Evolutionary conservation across 2,888 invertebrate species (phyloP).

Genomic region (Leucophenga maculata): DNA sequence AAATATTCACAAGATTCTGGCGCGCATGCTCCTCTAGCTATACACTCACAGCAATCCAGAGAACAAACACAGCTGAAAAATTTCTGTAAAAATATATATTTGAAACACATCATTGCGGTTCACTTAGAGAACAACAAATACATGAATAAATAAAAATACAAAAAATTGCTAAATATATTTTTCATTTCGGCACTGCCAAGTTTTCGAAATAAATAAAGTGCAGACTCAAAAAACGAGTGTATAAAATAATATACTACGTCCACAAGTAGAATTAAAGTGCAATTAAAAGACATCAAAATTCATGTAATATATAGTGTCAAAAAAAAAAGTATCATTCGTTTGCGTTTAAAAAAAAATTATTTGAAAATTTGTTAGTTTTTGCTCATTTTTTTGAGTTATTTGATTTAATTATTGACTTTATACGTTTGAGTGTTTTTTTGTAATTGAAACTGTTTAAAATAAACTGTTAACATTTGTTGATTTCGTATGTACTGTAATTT

Average conservation of each 20-base stretch:
- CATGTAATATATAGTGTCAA: constrained; percentile 14
- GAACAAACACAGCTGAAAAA: too few relatives aligned
- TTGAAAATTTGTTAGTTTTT: neutral
- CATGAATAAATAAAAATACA: too few relatives aligned
- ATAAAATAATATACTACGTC: neutral
- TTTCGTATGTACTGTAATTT: constrained; percentile 10
- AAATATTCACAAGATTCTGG: too few relatives aligned
- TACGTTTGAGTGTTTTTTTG: neutral
- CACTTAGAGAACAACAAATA: too few relatives aligned
- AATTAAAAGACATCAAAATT: constrained; percentile 1
- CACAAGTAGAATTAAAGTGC: neutral
- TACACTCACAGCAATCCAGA: too few relatives aligned
- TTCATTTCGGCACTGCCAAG: neutral
- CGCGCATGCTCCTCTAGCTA: too few relatives aligned
- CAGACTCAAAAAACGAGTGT: neutral
- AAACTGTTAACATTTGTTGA: neutral
- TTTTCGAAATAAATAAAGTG: constrained; percentile 8
- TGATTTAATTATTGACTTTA: constrained; percentile 21
- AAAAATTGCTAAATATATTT: constrained; percentile 8
- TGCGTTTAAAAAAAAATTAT: constrained; percentile 22
- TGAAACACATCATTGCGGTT: too few relatives aligned
- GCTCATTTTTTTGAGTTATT: neutral
- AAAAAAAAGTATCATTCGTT: too few relatives aligned
- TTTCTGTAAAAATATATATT: too few relatives aligned
- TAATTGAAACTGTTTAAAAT: constrained; percentile 54